These are phyloP conservation scores for Didymodactylos carnosus DNA, from an alignment of 2,888 invertebrate species.

Conservation along the genomic window DNA sequence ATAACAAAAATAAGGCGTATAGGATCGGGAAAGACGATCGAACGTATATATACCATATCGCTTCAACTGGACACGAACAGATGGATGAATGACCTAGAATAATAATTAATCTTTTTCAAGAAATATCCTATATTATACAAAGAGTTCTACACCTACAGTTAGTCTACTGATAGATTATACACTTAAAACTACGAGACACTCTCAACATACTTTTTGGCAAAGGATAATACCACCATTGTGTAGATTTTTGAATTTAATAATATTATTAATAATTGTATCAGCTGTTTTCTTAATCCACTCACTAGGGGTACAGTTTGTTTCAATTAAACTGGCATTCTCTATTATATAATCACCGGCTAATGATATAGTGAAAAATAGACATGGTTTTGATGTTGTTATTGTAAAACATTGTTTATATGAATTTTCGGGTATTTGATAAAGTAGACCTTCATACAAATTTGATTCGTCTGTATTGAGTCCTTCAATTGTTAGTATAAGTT, in stretches of 20 bases:
- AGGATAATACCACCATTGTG: not conserved
- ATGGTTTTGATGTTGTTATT: not conserved
- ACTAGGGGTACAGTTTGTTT: not conserved
- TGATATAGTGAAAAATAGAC: not conserved
- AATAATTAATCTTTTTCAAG: no score
- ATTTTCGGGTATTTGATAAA: not conserved
- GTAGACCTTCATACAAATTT: not conserved
- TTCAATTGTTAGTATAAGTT: not conserved
- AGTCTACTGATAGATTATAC: no score
- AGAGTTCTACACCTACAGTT: no score
- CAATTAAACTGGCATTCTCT: not conserved
- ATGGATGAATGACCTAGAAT: not conserved
- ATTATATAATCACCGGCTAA: not conserved
- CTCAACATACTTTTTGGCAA: not conserved
- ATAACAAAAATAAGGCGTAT: not conserved
- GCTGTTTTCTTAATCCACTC: not conserved
- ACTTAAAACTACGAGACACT: no score
- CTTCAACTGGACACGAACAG: not conserved
- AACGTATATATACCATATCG: not conserved
- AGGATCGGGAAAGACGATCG: not conserved
- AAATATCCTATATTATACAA: no score
- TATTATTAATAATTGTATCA: not conserved
- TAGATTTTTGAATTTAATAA: not conserved
- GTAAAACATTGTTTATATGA: not conserved
- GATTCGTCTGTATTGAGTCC: not conserved